phyloP scores from a whole-genome alignment of 2,888 invertebrate genomes.

The Ischnura elegans region DNA sequence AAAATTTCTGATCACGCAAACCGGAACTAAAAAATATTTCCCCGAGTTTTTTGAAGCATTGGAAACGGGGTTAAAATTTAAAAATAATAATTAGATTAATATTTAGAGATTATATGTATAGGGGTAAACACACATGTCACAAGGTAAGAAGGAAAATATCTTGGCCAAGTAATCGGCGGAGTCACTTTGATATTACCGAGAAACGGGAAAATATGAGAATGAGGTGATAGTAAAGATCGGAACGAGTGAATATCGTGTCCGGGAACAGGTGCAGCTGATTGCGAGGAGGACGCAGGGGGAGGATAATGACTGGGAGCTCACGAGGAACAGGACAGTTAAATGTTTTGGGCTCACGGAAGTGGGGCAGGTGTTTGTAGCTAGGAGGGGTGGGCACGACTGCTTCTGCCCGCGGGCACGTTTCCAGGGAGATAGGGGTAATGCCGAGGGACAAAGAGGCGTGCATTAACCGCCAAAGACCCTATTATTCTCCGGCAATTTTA shows the following conservation, averaged over 20 bases:
- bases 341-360: constrained; percentile 52
- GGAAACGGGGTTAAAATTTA: too few species aligned
- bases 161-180: too few species aligned
- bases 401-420: constrained; percentile 53
- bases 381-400: background rate
- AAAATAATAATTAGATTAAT: too few species aligned
- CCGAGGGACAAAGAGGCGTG: constrained; percentile 24
- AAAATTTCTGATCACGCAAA: too few species aligned
- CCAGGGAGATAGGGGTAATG: constrained; percentile 22
- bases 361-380: constrained; percentile 36
- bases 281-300: background rate
- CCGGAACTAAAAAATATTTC: too few species aligned
- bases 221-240: background rate
- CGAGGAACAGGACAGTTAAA: constrained; percentile 57
- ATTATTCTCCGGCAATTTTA: background rate
- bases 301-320: constrained; percentile 47
- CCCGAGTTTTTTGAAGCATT: too few species aligned
- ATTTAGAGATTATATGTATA: background rate
- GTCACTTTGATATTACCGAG: background rate
- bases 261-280: constrained; percentile 40
- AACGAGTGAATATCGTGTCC: constrained; percentile 29
- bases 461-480: constrained; percentile 13
- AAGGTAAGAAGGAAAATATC: too few species aligned
- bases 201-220: background rate
- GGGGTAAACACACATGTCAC: background rate